A percentile compares a stretch with the other conserved stretches of the same genome.
These are phyloP conservation scores for Philereme vetulata DNA, from an alignment of 2,888 invertebrate genomes.

Conservation along the genomic window DNA sequence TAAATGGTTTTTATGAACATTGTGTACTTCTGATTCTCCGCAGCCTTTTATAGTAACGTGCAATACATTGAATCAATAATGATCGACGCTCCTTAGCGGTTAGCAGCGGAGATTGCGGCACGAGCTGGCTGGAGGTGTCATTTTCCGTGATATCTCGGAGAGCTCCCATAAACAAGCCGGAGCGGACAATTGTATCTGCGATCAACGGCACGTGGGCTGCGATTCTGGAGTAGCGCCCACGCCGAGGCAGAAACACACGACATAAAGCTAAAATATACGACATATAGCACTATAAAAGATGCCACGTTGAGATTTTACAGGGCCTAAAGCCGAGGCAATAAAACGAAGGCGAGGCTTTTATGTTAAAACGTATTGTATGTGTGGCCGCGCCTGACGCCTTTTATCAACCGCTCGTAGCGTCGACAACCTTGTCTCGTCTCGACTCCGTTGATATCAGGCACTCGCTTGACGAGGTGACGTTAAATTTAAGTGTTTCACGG, in stretches of 20 bases:
- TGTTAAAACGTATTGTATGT: constrained; percentile 67
- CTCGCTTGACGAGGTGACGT: constrained; percentile 32
- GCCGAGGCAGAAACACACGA: constrained; percentile 57
- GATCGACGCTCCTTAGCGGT: constrained; percentile 24
- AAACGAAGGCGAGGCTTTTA: constrained; percentile 68
- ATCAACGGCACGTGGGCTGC: constrained; percentile 74
- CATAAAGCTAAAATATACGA: constrained; percentile 74
- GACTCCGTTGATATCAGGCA: constrained; percentile 30
- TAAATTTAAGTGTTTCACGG: constrained; percentile 23
- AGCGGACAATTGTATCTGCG: constrained; percentile 75
- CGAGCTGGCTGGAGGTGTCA: constrained; percentile 67
- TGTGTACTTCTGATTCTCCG: constrained; percentile 12
- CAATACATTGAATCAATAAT: constrained; percentile 24
- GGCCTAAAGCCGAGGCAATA: constrained; percentile 63
- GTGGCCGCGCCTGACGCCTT: constrained; percentile 49
- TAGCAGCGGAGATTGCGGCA: constrained; percentile 53
- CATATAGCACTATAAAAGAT: constrained; percentile 68
- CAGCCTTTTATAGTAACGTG: constrained; percentile 22
- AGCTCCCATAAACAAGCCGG: constrained; percentile 71
- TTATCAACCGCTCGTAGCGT: constrained; percentile 39
- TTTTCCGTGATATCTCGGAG: constrained; percentile 63
- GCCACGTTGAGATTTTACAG: constrained; percentile 69
- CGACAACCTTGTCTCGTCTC: constrained; percentile 40
- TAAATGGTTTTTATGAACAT: constrained; percentile 34
- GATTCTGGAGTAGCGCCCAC: constrained; percentile 80